Percentiles rank a stretch among this genome's conserved stretches.
Conservation (phyloP, 2,888 invertebrate genomes). For the Spisula subtruncata region DNA sequence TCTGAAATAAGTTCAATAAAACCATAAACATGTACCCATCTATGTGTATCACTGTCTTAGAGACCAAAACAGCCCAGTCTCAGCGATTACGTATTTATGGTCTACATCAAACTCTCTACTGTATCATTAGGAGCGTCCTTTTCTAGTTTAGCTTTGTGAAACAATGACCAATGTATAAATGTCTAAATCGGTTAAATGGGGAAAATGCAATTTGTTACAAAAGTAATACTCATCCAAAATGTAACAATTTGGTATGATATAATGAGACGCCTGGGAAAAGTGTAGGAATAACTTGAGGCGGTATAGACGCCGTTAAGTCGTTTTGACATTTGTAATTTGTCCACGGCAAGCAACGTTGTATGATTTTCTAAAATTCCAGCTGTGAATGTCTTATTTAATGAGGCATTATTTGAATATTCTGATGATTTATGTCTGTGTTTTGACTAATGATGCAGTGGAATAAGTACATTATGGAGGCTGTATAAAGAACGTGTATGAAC, state of each 20-base stretch:
- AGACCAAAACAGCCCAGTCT: too few relatives aligned
- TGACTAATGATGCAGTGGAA: background rate
- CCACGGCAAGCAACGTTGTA: background rate
- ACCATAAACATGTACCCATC: too few relatives aligned
- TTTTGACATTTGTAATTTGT: slow-evolving; percentile 14
- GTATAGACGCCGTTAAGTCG: slow-evolving; percentile 8
- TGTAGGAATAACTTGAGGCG: background rate
- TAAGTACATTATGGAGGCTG: too few relatives aligned
- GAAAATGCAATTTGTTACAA: background rate
- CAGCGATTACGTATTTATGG: too few relatives aligned
- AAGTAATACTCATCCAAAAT: background rate
- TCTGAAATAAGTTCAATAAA: too few relatives aligned
- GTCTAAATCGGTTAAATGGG: background rate
- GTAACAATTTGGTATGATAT: background rate
- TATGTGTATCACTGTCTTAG: too few relatives aligned
- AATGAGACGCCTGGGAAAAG: background rate
- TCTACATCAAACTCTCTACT: background rate
- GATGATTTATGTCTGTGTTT: background rate
- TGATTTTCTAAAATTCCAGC: slow-evolving; percentile 20
- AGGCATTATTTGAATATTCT: background rate
- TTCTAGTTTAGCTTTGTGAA: background rate
- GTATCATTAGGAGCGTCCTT: background rate
- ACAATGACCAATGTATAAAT: background rate
- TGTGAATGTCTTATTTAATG: slow-evolving; percentile 8
- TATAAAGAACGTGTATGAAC: too few relatives aligned